Evolutionary conservation across 2,113 vertebrate species (phyloP).

Genomic region (Monopterus albus): DNA sequence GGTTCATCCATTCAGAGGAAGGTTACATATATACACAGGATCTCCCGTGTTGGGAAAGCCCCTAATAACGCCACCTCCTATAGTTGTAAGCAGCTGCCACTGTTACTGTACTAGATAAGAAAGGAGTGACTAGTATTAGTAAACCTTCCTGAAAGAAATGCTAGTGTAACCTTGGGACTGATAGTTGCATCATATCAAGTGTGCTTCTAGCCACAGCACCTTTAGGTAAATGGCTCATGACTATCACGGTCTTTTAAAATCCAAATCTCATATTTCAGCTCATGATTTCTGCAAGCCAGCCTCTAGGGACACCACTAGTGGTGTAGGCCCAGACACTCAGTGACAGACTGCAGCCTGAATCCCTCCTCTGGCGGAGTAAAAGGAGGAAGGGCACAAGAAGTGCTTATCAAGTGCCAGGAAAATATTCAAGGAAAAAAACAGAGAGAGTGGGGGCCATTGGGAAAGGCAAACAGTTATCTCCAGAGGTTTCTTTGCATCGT

Average conservation of each 20-base stretch:
- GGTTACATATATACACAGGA: conserved; percentile 56
- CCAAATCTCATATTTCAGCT: neutral
- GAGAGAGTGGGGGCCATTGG: neutral
- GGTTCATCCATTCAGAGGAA: conserved; percentile 44
- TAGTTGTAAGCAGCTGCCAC: conserved; percentile 64
- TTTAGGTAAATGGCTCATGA: neutral
- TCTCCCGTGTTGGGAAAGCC: conserved; percentile 72
- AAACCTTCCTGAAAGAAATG: conserved; percentile 35
- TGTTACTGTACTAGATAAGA: conserved; percentile 61
- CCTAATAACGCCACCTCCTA: conserved; percentile 47
- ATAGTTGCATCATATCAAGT: neutral
- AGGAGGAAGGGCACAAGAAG: conserved; percentile 6
- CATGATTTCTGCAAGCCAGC: conserved; percentile 6
- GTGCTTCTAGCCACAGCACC: neutral
- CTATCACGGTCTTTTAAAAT: neutral
- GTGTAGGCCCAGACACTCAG: conserved; percentile 23
- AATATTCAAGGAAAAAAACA: conserved; percentile 31
- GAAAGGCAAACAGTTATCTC: conserved; percentile 67
- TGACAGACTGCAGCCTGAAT: conserved; percentile 3
- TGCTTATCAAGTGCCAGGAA: conserved; percentile 54
- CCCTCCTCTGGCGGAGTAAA: neutral
- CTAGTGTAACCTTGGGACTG: conserved; percentile 15
- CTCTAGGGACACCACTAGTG: conserved; percentile 22
- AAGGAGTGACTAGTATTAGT: conserved; percentile 49
- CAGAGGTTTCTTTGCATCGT: conserved; percentile 69